Base-by-base conservation (phyloP, 2,888 invertebrate species). In the Eilema griseolum region DNA sequence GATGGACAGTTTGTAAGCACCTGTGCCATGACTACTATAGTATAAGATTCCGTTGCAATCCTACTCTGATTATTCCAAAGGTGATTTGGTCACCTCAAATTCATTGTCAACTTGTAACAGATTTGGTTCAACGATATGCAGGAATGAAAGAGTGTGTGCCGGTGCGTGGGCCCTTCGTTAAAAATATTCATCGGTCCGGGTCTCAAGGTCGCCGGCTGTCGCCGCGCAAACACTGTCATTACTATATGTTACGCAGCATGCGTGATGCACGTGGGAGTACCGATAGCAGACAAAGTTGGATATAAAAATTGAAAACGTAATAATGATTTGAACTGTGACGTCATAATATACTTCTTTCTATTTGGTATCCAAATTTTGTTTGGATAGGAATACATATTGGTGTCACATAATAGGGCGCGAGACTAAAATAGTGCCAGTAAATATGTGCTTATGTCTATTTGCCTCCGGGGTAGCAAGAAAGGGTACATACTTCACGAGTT, bases 211-310 rank as follows among this genome's bases (percentile, higher is more conserved):
- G 82, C 71, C 78, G 81, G 75, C 80, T 77, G 84, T 80, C 82
- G 84, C 75, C 83, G 74, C 76, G 82, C 85, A 84, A 83, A 88
- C 86, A 79, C 88, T 84, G 86, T 84, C 89, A 84, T 87, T 89
- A 87, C 87, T 86, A 81, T 83, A 80, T 82, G 87, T 85, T 87
- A 87, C 88, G 86, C 87, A 84, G 87, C 92, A 91, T 91, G 93
- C 91, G 89, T 88, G 88, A 76, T 89, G 89, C 90, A 89, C 90
- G 92, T 92, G 92, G 79, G 67, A 66, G 89, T 89, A 93, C 77
- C 23, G 91, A 80, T 77, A 79, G 83, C 87, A 89, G 61, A 73
- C 74, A 67, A 77, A 70, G 57, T 41, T 23, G 16, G 0, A 4
- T 64, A 8, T 11, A 14, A 28, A 56, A 64, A 16, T 67, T 61